Conservation (phyloP, 2,888 invertebrate genomes). For the Heliconius aoede region DNA sequence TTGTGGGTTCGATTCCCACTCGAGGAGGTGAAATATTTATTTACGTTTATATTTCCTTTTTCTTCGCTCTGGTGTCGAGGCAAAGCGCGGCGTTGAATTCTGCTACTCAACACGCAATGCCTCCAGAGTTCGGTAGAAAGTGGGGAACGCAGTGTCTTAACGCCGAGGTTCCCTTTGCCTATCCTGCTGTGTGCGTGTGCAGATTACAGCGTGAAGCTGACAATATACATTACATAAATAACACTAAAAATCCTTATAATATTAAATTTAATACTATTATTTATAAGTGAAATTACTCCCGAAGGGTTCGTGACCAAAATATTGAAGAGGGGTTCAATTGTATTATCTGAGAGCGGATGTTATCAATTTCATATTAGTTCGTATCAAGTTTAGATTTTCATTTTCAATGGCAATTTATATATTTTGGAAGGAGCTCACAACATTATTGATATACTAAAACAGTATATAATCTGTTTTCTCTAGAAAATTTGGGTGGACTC, state of each 20-base stretch:
- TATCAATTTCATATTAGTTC: slow-evolving; percentile 43
- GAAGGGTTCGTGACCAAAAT: slow-evolving; percentile 58
- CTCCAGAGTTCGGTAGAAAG: too few relatives aligned
- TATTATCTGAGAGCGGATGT: slow-evolving; percentile 38
- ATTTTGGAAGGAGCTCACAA: not conserved
- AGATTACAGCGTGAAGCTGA: too few relatives aligned
- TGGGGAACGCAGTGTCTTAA: too few relatives aligned
- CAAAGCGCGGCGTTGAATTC: too few relatives aligned
- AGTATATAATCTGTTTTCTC: not conserved
- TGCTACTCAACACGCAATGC: too few relatives aligned
- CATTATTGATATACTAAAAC: slow-evolving; percentile 25
- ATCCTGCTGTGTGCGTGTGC: too few relatives aligned
- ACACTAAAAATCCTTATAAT: slow-evolving; percentile 25
- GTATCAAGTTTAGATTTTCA: slow-evolving; percentile 29
- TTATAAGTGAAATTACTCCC: slow-evolving; percentile 40
- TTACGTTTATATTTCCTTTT: too few relatives aligned
- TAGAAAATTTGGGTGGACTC: not conserved
- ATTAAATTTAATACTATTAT: slow-evolving; percentile 35
- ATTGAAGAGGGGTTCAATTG: slow-evolving; percentile 50
- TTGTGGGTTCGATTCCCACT: too few relatives aligned
- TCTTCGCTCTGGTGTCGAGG: too few relatives aligned
- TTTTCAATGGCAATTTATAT: slow-evolving; percentile 30
- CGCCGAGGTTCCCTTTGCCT: too few relatives aligned
- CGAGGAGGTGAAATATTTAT: too few relatives aligned
- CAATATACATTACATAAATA: not conserved